These are phyloP conservation scores for Maniola hyperantus DNA, from an alignment of 2,888 invertebrate species.

Conservation along the genomic window DNA sequence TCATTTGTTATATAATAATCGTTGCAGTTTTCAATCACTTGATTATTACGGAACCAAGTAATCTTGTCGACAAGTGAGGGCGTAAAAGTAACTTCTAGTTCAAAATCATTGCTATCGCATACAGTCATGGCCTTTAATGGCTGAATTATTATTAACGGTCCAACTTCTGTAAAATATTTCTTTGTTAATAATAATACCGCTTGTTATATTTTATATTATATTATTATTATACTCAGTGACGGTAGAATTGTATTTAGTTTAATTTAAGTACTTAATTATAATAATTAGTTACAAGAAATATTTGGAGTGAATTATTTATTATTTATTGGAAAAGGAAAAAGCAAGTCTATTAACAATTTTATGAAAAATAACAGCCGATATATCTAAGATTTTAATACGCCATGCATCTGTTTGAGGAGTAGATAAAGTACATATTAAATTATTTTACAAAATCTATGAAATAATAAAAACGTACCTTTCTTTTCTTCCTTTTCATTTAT, in stretches of 20 bases:
- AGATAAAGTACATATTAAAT: not conserved
- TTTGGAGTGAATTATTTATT: not conserved
- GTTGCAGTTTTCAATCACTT: slow-evolving; percentile 85
- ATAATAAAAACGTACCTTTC: slow-evolving; percentile 12
- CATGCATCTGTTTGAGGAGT: slow-evolving; percentile 65
- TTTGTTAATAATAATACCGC: slow-evolving; percentile 39
- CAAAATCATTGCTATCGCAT: slow-evolving; percentile 86
- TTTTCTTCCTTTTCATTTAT: slow-evolving; percentile 42
- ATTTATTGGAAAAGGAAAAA: not conserved
- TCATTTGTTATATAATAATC: slow-evolving; percentile 83
- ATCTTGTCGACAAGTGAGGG: slow-evolving; percentile 88
- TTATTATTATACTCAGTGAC: not conserved
- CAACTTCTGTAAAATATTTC: slow-evolving; percentile 71
- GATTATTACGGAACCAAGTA: slow-evolving; percentile 93
- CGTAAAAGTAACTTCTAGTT: slow-evolving; percentile 87
- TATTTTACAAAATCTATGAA: not conserved
- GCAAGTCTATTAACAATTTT: not conserved
- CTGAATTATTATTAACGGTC: slow-evolving; percentile 86
- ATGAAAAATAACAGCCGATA: not conserved
- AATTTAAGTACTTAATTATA: not conserved
- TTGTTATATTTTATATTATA: slow-evolving; percentile 23
- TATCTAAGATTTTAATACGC: slow-evolving; percentile 41
- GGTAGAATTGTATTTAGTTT: not conserved
- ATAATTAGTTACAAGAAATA: not conserved
- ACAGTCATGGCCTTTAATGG: slow-evolving; percentile 90